Evolutionary conservation across 2,797 vertebrate genomes (phyloP), one percentile per base, ranked within the genome.

Genomic region (Sebastes iracundus): DNA sequence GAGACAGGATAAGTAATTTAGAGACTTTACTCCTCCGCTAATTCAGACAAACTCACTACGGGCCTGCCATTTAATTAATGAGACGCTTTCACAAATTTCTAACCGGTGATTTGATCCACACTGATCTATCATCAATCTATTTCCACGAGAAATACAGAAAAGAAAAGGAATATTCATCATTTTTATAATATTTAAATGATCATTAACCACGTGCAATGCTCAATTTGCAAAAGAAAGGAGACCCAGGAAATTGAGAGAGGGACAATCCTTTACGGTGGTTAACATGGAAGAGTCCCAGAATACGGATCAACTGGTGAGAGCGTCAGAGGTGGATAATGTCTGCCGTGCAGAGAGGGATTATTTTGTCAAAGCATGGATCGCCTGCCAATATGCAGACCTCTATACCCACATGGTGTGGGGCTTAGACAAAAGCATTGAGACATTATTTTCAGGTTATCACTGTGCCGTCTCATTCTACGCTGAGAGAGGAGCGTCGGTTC

Each of bases 291-390:
- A 65, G 77, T 82, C 88, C 85, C 90, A 86, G 79, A 90, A 88
- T 77, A 80, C 18, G 22, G 86, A 87, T 93, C 87, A 90, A 82
- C 81, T 86, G 89, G 82, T 87, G 79, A 80, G 72, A 79, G 69
- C 81, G 52, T 83, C 81, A 81, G 86, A 90, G 86, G 83, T 90
- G 88, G 89, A 89, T 86, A 87, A 90, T 88, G 87, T 90, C 87
- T 32, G 33, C 84, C 80, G 69, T 75, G 83, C 85, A 87, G 86
- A 82, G 82, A 88, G 80, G 83, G 93, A 94, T 94, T 94, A 93
- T 90, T 86, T 84, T 90, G 92, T 92, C 88, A 87, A 90, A 90
- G 92, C 91, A 77, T 58, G 88, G 87, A 87, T 86, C 28, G 81
- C 75, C 77, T 92, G 90, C 91, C 93, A 93, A 86, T 87, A 87